Evolutionary conservation across 2,113 vertebrate species (phyloP).

Genomic region (Tichodroma muraria): DNA sequence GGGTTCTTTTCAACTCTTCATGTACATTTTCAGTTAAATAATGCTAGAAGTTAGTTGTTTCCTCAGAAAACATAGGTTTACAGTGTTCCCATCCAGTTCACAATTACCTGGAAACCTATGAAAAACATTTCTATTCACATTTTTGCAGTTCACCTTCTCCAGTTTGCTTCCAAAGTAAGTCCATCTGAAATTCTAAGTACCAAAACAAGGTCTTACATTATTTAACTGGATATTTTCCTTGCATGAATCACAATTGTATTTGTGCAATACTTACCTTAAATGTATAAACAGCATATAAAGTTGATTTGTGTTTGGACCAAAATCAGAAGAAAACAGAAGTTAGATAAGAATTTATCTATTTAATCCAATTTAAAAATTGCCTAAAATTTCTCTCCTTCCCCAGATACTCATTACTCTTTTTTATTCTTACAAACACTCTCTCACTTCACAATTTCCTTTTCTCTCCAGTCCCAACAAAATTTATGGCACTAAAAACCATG

Average conservation of each 20-base stretch:
- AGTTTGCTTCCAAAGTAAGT: background rate
- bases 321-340: background rate
- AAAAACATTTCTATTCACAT: background rate
- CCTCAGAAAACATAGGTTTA: background rate
- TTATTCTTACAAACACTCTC: background rate
- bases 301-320: background rate
- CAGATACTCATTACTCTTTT: background rate
- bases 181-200: background rate
- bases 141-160: background rate
- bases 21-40: background rate
- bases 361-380: background rate
- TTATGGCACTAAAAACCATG: background rate
- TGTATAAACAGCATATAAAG: background rate
- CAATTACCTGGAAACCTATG: background rate
- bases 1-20: background rate
- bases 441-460: background rate
- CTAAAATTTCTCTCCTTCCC: background rate
- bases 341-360: background rate
- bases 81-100: background rate
- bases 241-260: background rate
- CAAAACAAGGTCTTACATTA: background rate
- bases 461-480: background rate
- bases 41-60: background rate
- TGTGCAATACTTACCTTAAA: background rate
- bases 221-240: background rate